These are phyloP conservation scores for Batillaria attramentaria DNA, from an alignment of 1,140 invertebrate species.

Conservation along the genomic window DNA sequence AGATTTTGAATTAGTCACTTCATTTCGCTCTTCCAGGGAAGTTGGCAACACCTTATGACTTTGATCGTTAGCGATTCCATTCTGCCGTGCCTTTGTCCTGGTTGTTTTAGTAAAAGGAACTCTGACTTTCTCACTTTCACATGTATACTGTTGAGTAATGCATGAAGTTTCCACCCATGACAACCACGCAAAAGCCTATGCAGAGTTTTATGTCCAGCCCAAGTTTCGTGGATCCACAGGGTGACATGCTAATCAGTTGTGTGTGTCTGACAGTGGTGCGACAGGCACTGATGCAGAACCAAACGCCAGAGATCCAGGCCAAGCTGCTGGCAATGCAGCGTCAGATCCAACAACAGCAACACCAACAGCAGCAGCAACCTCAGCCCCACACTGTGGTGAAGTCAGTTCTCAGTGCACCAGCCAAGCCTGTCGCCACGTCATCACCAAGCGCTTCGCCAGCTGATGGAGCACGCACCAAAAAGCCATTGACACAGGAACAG, in stretches of 20 bases:
- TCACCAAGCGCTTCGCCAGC: conserved; percentile 15
- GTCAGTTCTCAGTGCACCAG: conserved; percentile 26
- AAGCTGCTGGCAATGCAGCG: conserved; percentile 90
- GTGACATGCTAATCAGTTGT: no score
- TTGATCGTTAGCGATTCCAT: no score
- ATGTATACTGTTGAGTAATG: no score
- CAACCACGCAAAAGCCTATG: no score
- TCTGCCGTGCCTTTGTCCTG: no score
- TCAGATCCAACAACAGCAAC: conserved; percentile 76
- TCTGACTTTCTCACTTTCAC: no score
- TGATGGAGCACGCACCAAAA: conserved; percentile 49
- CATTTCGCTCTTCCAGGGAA: no score
- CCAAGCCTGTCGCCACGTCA: conserved; percentile 19
- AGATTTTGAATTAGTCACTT: neutral
- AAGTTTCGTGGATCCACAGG: no score
- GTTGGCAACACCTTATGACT: no score
- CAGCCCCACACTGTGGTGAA: conserved; percentile 25
- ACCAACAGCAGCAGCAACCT: conserved; percentile 71
- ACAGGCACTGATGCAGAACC: conserved; percentile 76
- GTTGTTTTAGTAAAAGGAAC: no score
- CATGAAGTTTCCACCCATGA: no score
- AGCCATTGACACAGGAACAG: conserved; percentile 65
- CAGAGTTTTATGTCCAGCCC: no score
- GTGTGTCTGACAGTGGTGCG: conserved; percentile 66
- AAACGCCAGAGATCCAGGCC: conserved; percentile 94